phyloP scores from a whole-genome alignment of 2,797 vertebrate species.

The Ammospiza maritima region DNA sequence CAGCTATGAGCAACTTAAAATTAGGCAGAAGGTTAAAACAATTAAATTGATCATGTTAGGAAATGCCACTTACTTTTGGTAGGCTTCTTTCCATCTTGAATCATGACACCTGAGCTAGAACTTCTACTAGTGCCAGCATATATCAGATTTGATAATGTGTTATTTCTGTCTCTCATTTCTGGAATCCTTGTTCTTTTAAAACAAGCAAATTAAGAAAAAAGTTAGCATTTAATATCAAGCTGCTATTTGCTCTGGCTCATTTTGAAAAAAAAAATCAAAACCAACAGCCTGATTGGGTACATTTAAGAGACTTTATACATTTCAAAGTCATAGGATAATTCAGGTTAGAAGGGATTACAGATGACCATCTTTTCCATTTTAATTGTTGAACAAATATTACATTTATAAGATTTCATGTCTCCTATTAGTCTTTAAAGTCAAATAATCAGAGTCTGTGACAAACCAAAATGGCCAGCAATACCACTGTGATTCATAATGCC shows the following conservation, averaged over 20 bases:
- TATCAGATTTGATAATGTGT: slow-evolving; percentile 18
- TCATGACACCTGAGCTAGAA: slow-evolving; percentile 19
- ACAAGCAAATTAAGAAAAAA: background rate
- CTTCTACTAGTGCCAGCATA: slow-evolving; percentile 51
- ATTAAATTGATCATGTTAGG: background rate
- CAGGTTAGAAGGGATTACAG: background rate
- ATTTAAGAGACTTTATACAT: background rate
- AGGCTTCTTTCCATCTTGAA: slow-evolving; percentile 79
- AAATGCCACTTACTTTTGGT: slow-evolving; percentile 81
- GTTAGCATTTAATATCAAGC: background rate
- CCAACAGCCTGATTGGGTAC: background rate
- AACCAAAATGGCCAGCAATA: background rate
- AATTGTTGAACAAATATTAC: background rate
- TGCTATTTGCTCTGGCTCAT: background rate
- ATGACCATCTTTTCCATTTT: background rate
- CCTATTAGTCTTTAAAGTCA: background rate
- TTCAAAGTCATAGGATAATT: background rate
- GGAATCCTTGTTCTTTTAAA: slow-evolving; percentile 33
- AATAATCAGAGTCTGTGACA: background rate
- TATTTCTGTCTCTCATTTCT: slow-evolving; percentile 66
- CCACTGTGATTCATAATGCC: background rate
- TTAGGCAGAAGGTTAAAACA: background rate
- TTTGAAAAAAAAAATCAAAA: background rate
- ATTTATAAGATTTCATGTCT: background rate
- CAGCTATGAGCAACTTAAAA: background rate